Evolutionary conservation across 2,113 vertebrate species (phyloP), one percentile per base, ranked within the genome.

Genomic region (Empidonax alnorum): DNA sequence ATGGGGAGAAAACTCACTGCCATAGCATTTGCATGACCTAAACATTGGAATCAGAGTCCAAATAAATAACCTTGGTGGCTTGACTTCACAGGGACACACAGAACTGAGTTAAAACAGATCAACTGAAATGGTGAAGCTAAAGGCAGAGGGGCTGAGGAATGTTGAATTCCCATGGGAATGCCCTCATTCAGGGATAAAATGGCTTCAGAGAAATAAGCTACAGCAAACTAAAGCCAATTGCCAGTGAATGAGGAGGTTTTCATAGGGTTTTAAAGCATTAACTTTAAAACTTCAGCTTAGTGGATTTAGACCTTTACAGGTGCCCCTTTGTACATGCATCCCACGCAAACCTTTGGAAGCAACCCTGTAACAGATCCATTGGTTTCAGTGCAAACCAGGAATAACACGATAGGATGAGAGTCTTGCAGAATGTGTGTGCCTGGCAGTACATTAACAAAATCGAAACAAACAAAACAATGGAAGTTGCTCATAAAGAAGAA

Each of bases 361-460:
- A 67, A 13, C 39, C 19, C 33, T 27, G 1, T 3, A 9, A 66
- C 20, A 84, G 18, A 63, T 80, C 50, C 21, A 6, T 12, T 17
- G 31, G 28, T 50, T 81, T 35, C 46, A 74, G 33, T 22, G 7
- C 35, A 80, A 86, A 84, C 5, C 21, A 58, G 37, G n/a, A 59
- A 37, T 14, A 53, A 30, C 3, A 30, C 0, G 0, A 24, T 19
- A 75, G 3, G 35, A 18, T 24, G 20, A 41, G 7, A 41, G 12
- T 39, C 47, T 39, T 62, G 20, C 10, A 61, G 46, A 76, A 79
- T 2, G 3, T 7, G 8, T 10, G 6, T 21, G 6, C 11, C 50
- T 77, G 50, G 8, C 9, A n/a, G 8, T 12, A 61, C 9, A 1
- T 47, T 19, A 63, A 62, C 7, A 67, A 77, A 52, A 62, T 3